A percentile compares a stretch with the other conserved stretches of the same genome.
phyloP scores from a whole-genome alignment of 2,888 invertebrate species.

The Ethmia dodecea region DNA sequence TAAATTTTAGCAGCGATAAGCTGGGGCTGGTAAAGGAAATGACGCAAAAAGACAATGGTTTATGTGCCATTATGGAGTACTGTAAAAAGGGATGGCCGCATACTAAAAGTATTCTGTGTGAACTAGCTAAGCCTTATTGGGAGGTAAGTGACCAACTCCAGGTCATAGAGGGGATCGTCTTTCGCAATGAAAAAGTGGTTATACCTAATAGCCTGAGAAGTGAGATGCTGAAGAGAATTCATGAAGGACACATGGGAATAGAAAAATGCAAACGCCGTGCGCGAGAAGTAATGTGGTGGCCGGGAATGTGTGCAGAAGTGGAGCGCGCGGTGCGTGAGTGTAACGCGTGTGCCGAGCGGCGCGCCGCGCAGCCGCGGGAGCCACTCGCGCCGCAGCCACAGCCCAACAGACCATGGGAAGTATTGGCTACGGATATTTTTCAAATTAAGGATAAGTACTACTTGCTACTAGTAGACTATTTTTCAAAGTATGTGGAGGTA shows the following conservation, averaged over 20 bases:
- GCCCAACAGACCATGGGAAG: conserved; percentile 6
- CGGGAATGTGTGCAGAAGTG: conserved; percentile 11
- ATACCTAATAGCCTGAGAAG: conserved; percentile 19
- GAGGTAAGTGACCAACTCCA: conserved; percentile 11
- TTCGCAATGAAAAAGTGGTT: conserved; percentile 20
- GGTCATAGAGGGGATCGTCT: conserved; percentile 19
- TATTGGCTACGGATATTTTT: conserved; percentile 4
- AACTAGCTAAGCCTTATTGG: not conserved
- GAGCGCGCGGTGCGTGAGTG: conserved; percentile 4
- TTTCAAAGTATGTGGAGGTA: conserved; percentile 8
- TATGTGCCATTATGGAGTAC: conserved; percentile 11
- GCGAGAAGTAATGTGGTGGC: conserved; percentile 15
- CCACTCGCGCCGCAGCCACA: conserved; percentile 1
- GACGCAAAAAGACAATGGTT: conserved; percentile 11
- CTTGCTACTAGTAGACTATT: conserved; percentile 11
- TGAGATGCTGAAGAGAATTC: conserved; percentile 22
- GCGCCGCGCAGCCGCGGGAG: not conserved
- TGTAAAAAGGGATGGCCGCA: conserved; percentile 22
- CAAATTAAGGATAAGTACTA: too few species aligned
- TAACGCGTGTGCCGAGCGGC: not conserved
- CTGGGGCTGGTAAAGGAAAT: conserved; percentile 12
- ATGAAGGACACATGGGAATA: conserved; percentile 26
- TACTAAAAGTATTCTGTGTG: conserved; percentile 12
- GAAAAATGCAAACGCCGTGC: conserved; percentile 24
- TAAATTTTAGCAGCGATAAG: conserved; percentile 14